Percentiles rank a stretch among this genome's conserved stretches.
Evolutionary conservation across 1,140 invertebrate species (phyloP).

Genomic region (Zaprionus kolodkinae): DNA sequence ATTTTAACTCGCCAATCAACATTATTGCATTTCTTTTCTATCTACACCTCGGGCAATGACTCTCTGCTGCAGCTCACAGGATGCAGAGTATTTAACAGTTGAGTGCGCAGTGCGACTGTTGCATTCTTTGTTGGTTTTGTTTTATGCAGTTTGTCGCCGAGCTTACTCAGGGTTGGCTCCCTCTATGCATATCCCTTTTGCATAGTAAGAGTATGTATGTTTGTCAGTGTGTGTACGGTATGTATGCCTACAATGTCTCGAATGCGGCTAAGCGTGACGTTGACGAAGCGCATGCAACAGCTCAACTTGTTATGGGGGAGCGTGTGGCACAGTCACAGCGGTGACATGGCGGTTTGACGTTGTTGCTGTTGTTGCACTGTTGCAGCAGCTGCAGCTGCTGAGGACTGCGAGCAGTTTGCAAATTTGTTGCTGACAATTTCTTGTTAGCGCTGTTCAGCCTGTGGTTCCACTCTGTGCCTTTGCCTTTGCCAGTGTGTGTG

Average conservation of each 20-base stretch:
- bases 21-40: not conserved
- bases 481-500: too few relatives aligned
- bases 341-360: constrained; percentile 42
- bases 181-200: too few relatives aligned
- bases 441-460: constrained; percentile 70
- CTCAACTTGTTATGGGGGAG: constrained; percentile 63
- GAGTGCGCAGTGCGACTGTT: not conserved
- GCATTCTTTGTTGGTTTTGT: constrained; percentile 19
- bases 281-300: constrained; percentile 78
- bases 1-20: too few relatives aligned
- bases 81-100: constrained; percentile 2
- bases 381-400: constrained; percentile 26
- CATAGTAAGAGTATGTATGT: constrained; percentile 29
- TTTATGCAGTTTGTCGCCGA: constrained; percentile 11
- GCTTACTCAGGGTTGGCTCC: not conserved
- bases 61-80: not conserved
- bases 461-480: constrained; percentile 50
- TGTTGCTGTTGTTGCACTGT: not conserved
- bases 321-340: constrained; percentile 9
- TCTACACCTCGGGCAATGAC: not conserved
- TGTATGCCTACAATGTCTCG: constrained; percentile 67
- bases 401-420: constrained; percentile 32
- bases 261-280: constrained; percentile 77
- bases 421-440: constrained; percentile 81
- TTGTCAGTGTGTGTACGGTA: not conserved